A percentile compares a stretch with the other conserved stretches of the same genome.
Conservation (phyloP, 1,140 invertebrate species). For the Lordiphosa clarofinis region DNA sequence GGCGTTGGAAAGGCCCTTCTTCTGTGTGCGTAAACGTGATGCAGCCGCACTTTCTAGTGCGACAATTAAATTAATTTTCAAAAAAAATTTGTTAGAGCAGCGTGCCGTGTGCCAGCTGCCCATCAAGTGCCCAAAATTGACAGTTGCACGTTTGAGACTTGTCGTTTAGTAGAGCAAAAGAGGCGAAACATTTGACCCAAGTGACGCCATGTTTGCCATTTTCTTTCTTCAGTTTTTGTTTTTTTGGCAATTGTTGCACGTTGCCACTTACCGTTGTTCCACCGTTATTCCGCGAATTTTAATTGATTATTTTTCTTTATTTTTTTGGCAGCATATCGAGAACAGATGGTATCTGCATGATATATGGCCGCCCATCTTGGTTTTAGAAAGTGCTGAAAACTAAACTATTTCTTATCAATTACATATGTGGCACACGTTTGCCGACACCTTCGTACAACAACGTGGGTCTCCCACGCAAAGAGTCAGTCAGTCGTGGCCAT, state of each 20-base stretch:
- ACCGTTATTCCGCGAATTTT: slow-evolving; percentile 58
- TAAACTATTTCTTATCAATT: slow-evolving; percentile 62
- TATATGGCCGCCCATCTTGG: slow-evolving; percentile 43
- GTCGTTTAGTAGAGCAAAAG: slow-evolving; percentile 60
- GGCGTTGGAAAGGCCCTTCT: slow-evolving; percentile 37
- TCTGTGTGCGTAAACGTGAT: slow-evolving; percentile 68
- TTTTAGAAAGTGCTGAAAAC: slow-evolving; percentile 72
- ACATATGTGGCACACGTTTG: slow-evolving; percentile 70
- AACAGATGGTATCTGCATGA: slow-evolving; percentile 73
- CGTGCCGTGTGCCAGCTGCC: slow-evolving; percentile 4
- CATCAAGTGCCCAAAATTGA: slow-evolving; percentile 46
- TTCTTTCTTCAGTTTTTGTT: no score
- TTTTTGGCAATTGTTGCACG: slow-evolving; percentile 53
- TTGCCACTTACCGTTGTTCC: slow-evolving; percentile 60
- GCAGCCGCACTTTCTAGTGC: slow-evolving; percentile 60
- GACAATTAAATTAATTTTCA: slow-evolving; percentile 59
- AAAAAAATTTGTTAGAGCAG: slow-evolving; percentile 39
- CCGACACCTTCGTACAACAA: slow-evolving; percentile 46
- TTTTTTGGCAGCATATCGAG: slow-evolving; percentile 43
- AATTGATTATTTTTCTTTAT: slow-evolving; percentile 47
- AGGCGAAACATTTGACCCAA: not conserved
- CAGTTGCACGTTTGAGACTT: slow-evolving; percentile 50
- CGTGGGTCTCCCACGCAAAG: slow-evolving; percentile 33
- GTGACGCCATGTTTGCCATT: no score
- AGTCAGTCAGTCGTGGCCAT: slow-evolving; percentile 44